Base-by-base conservation (phyloP, 1,140 invertebrate species). In the Panulirus ornatus region DNA sequence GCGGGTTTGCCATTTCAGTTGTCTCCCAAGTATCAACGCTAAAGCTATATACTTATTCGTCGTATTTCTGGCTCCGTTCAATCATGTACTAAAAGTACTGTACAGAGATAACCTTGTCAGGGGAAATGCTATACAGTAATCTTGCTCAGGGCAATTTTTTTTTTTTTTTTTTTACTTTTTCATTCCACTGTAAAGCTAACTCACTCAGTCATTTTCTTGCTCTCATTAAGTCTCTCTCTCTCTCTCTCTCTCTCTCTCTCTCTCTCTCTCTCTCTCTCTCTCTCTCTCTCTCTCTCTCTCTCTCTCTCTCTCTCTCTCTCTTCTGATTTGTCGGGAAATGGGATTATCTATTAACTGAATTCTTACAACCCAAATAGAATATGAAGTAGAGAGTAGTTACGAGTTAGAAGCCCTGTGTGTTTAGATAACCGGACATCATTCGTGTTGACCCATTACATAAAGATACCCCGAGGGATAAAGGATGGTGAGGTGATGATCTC, bases 221-320 rank as follows among this genome's bases (percentile, higher is more conserved):
- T 22, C 51, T 58, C 51, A 11, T 22, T 58, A 9, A 11, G 9
- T 58, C 51, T 58, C 51, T 58, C 51, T 58, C 51, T 58, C 51
- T 58, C 51, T 58, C 51, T 58, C 51, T 58, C 51, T 58, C 51
- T 58, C 51, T 58, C 51, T 58, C 51, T 58, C 51, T 58, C 51
- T 58, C 51, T 58, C 51, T 58, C 51, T 58, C 51, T 58, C 51
- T 58, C 51, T 58, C 51, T 58, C 51, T 58, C 51, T 58, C 51
- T 58, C 51, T 58, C 51, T 58, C 51, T 58, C 51, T 58, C 51
- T 58, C 51, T 58, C 51, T 58, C 51, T 58, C 51, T 58, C 51
- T 58, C 51, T 58, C 51, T 58, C 51, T 58, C 51, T 58, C 51
- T 58, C 51, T 58, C 51, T 58, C 51, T 58, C 51, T 58, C 51